Base-by-base conservation (phyloP, 1,140 invertebrate species). In the Lepidurus apus region DNA sequence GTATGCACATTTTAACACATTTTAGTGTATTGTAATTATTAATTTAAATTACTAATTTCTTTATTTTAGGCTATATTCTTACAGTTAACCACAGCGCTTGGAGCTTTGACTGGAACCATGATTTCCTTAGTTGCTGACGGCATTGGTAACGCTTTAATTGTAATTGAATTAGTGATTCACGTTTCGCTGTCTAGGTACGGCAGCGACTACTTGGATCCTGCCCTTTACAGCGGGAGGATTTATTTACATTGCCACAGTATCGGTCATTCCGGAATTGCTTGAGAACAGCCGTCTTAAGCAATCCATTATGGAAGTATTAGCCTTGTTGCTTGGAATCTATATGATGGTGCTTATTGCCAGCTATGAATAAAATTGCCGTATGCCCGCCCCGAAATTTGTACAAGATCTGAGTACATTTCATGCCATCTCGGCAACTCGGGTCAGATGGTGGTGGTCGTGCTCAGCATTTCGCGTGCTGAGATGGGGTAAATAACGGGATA, bases 141-240 rank as follows among this genome's bases (percentile, higher is more conserved):
- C 80, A 89, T 87, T 81, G 88, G 88, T 89, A 85, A 85, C 82
- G 80, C 80, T 80, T 17, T 26, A 26, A 34, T 34, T 3, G 34
- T 34, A 75, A 44, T 76, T 42, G 11, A 53, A 74, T 76, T 0
- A 79, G 21, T 75, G 21, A 53, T 79, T 53, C 5, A 80, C 11
- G 9, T 21, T 3, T 81, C 47, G 77, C 42, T 73, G 88, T 84
- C 81, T 84, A 87, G 92, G 91, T 84, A 90, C 91, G 79, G 85
- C 93, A 80, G 91, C 94, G 6, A 92, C 93, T 45, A 88, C 90
- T 13, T 94, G 94, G 89, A 93, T 98, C 80, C 87, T 98, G 74
- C 96, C 97, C 44, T 98, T 98, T 83, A 99, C 97, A 53, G 97
- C 97, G 79, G 97, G 96, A 78, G 97, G 97, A 24, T 98, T 99